A percentile compares a stretch with the other conserved stretches of the same genome.
Conservation (phyloP, 2,113 vertebrate genomes). For the Piaya cayana region DNA sequence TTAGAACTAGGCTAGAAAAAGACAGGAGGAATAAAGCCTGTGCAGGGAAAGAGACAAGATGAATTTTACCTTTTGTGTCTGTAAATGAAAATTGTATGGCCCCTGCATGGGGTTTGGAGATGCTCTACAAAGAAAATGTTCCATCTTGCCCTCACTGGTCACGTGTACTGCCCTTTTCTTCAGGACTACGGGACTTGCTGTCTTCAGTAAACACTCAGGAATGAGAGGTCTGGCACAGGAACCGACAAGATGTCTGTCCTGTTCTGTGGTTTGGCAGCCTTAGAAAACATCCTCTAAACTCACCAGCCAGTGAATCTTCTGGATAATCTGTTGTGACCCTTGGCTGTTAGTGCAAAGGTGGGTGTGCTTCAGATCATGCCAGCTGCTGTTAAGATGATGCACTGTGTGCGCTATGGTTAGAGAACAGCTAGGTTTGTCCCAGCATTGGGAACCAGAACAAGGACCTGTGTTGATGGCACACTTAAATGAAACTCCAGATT, state of each 20-base stretch:
- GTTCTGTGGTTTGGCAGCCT: slow-evolving; percentile 18
- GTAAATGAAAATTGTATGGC: neutral
- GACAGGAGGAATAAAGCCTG: neutral
- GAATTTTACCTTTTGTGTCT: neutral
- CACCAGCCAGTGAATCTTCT: neutral
- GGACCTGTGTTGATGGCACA: neutral
- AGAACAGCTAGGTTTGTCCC: neutral
- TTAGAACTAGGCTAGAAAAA: neutral
- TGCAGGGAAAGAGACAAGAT: neutral
- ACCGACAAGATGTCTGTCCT: slow-evolving; percentile 30
- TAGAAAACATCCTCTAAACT: neutral
- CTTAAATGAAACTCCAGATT: neutral
- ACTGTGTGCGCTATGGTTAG: neutral
- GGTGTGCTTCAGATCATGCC: slow-evolving; percentile 17
- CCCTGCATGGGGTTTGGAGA: neutral
- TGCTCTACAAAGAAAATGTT: neutral
- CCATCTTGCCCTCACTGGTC: neutral
- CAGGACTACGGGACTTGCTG: neutral
- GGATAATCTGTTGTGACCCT: neutral
- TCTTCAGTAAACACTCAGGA: neutral
- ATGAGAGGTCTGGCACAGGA: slow-evolving; percentile 9
- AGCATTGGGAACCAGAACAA: neutral
- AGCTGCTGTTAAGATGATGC: neutral
- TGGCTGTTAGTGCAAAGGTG: neutral
- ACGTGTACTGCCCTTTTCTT: neutral